Conservation (phyloP, 2,113 vertebrate genomes). For the Podilymbus podiceps region DNA sequence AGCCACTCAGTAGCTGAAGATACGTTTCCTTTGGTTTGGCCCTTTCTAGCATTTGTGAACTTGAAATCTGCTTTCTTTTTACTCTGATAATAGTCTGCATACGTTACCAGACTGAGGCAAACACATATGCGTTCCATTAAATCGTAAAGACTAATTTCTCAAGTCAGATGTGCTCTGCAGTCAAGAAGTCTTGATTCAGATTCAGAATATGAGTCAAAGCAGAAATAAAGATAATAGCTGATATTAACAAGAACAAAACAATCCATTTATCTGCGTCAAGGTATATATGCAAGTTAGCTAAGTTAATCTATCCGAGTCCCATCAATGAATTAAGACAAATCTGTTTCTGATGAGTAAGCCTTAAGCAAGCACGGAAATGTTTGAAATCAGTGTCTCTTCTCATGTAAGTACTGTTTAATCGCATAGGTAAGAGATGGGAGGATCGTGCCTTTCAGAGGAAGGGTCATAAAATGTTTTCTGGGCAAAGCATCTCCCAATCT, state of each 20-base stretch:
- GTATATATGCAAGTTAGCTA: neutral
- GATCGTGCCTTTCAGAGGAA: neutral
- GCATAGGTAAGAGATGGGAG: neutral
- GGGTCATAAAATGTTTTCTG: neutral
- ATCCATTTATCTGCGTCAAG: neutral
- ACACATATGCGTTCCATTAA: neutral
- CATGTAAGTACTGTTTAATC: neutral
- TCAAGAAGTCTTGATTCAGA: conserved; percentile 12
- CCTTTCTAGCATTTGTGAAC: neutral
- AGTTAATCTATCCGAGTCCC: neutral
- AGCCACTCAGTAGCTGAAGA: neutral
- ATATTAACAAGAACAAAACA: conserved; percentile 13
- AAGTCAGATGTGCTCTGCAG: neutral
- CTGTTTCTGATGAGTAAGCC: neutral
- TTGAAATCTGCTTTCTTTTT: neutral
- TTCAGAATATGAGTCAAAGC: conserved; percentile 45
- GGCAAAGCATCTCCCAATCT: neutral
- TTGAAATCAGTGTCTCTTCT: neutral
- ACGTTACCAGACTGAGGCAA: neutral
- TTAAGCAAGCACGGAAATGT: neutral
- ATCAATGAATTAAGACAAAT: neutral
- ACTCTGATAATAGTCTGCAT: neutral
- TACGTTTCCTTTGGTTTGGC: neutral
- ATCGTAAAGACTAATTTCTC: conserved; percentile 8
- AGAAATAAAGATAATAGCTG: conserved; percentile 34